Base-by-base conservation (phyloP, 2,113 vertebrate genomes). In the Phyllopteryx taeniolatus region DNA sequence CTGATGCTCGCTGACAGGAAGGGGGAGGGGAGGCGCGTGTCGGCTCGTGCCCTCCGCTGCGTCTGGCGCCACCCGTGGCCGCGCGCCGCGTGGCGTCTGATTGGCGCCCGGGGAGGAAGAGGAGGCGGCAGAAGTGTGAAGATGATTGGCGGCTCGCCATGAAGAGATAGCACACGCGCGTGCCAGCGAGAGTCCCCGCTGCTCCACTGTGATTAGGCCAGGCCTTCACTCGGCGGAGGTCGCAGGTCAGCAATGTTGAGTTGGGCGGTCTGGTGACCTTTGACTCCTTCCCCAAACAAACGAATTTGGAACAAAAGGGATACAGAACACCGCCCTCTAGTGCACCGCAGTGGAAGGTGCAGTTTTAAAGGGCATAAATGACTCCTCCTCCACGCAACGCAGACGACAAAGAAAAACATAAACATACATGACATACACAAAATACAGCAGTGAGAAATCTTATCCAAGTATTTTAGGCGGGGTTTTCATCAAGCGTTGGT, bases 81-180 rank as follows among this genome's bases (percentile, higher is more conserved):
- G 67, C 60, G 70, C 47, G 85, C 67, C 14, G 72, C 42, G 79
- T 61, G 75, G 75, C 63, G 61, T 81, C 74, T 90, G 89, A 89
- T 88, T 86, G 91, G 83, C 84, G 78, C 87, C 5, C 87, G 86
- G 87, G 88, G 92, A 91, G 93, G 93, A 93, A 92, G 92, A 85
- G 89, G 72, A 90, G 82, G 80, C 75, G 75, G 77, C 75, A 80
- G 6, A 86, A 91, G 84, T 92, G 93, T 70, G 92, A 92, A 80
- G 90, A 80, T 86, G 93, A 94, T 94, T 95, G 94, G 94, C 75
- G 79, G 76, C 20, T 86, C 90, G 92, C 90, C 84, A 67, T 72
- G 33, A 64, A 79, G n/a, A 8, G 14, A 33, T 46, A 22, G 14
- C 44, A n/a, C 44, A 31, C 51, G 17, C 51, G n/a, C 19, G 19